Conservation (phyloP, 2,113 vertebrate genomes). For the Penelope pileata region DNA sequence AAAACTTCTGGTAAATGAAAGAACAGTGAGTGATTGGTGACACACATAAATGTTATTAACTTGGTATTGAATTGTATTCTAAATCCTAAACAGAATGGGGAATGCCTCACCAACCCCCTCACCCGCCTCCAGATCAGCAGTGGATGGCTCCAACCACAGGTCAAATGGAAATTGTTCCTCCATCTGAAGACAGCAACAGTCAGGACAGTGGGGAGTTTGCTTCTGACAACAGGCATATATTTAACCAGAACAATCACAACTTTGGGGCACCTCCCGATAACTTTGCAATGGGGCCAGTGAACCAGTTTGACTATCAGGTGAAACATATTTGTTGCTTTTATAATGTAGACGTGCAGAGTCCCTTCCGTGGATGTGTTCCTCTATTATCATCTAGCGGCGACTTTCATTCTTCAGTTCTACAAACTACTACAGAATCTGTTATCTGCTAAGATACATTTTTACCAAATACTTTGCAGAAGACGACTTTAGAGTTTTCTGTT, state of each 20-base stretch:
- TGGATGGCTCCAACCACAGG: constrained; percentile 93
- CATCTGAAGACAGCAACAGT: constrained; percentile 98
- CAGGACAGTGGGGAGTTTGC: constrained; percentile 97
- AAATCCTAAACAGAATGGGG: constrained; percentile 90
- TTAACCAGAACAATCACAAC: constrained; percentile 98
- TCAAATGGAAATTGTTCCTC: constrained; percentile 96
- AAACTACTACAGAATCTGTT: constrained; percentile 67
- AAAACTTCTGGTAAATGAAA: not conserved
- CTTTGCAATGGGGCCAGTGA: constrained; percentile 95
- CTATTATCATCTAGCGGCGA: constrained; percentile 70
- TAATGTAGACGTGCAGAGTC: constrained; percentile 76
- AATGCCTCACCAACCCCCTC: constrained; percentile 92
- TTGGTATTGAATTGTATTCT: constrained; percentile 72
- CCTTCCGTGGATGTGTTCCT: constrained; percentile 76
- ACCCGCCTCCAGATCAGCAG: constrained; percentile 91
- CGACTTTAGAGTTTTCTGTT: constrained; percentile 55
- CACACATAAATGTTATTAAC: constrained; percentile 14
- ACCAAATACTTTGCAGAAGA: constrained; percentile 47
- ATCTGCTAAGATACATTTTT: constrained; percentile 57
- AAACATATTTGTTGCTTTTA: constrained; percentile 84
- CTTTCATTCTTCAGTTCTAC: constrained; percentile 73
- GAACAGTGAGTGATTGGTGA: not conserved
- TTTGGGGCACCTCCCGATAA: constrained; percentile 97
- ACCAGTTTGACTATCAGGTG: constrained; percentile 99
- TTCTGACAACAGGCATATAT: constrained; percentile 91